Evolutionary conservation across 2,888 invertebrate species (phyloP).

Genomic region (Orchesellides sinensis): DNA sequence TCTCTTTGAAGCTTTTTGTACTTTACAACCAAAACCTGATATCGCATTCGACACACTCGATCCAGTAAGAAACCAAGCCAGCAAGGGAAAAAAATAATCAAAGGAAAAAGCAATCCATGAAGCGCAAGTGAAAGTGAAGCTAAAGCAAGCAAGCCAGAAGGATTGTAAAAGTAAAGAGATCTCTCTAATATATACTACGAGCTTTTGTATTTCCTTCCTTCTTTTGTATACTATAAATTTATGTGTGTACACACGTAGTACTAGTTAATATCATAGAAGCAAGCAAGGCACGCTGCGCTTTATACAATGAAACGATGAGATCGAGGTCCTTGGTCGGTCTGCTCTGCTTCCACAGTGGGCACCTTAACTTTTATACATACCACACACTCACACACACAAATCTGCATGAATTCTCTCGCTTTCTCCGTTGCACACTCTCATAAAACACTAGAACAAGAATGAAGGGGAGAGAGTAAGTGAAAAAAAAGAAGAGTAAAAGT

Average conservation of each 20-base stretch:
- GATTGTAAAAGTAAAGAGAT: not conserved
- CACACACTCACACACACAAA: not conserved
- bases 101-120: too few relatives aligned
- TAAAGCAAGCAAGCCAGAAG: too few relatives aligned
- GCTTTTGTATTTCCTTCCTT: not conserved
- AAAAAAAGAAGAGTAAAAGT: constrained; percentile 4
- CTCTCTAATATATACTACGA: not conserved
- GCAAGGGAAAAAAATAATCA: too few relatives aligned
- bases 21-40: too few relatives aligned
- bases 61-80: too few relatives aligned
- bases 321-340: constrained; percentile 16
- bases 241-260: not conserved
- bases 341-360: constrained; percentile 18
- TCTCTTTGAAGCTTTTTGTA: too few relatives aligned
- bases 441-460: not conserved
- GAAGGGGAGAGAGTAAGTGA: not conserved
- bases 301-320: constrained; percentile 11
- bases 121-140: too few relatives aligned
- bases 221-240: not conserved
- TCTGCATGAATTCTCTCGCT: constrained; percentile 30
- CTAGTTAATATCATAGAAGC: not conserved
- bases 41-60: too few relatives aligned
- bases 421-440: constrained; percentile 2
- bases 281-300: not conserved
- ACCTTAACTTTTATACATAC: constrained; percentile 13